Evolutionary conservation across 2,113 vertebrate species (phyloP).

Genomic region (Pelmatolapia mariae): DNA sequence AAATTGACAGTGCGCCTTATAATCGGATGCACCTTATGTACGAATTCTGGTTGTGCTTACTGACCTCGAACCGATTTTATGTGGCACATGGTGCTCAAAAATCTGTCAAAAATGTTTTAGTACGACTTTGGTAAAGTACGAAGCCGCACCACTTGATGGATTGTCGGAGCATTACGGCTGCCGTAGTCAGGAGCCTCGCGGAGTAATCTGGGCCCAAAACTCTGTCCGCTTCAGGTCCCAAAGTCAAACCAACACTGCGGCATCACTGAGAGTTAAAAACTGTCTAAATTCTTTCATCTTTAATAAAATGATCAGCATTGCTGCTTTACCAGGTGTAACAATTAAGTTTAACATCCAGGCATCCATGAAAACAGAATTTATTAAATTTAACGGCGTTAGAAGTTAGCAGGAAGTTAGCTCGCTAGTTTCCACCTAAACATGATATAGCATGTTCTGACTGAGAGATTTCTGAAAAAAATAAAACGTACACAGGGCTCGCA

Average conservation of each 20-base stretch:
- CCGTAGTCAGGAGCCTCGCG: accelerated
- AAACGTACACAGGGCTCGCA: no score
- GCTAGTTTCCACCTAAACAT: accelerated
- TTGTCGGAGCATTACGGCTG: accelerated
- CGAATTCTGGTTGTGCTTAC: neutral
- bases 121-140: neutral
- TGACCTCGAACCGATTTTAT: neutral
- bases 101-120: neutral
- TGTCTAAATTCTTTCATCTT: accelerated
- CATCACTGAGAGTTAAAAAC: neutral
- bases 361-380: neutral
- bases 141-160: neutral
- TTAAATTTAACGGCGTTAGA: accelerated
- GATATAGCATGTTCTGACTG: neutral
- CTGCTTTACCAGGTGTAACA: neutral
- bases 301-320: neutral
- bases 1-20: neutral
- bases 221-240: accelerated
- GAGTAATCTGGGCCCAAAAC: neutral
- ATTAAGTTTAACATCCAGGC: neutral
- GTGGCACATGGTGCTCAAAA: neutral
- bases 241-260: accelerated
- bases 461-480: neutral
- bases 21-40: neutral
- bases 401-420: neutral